Evolutionary conservation across 2,113 vertebrate species (phyloP), one percentile per base, ranked within the genome.

Genomic region (Apteryx owenii): DNA sequence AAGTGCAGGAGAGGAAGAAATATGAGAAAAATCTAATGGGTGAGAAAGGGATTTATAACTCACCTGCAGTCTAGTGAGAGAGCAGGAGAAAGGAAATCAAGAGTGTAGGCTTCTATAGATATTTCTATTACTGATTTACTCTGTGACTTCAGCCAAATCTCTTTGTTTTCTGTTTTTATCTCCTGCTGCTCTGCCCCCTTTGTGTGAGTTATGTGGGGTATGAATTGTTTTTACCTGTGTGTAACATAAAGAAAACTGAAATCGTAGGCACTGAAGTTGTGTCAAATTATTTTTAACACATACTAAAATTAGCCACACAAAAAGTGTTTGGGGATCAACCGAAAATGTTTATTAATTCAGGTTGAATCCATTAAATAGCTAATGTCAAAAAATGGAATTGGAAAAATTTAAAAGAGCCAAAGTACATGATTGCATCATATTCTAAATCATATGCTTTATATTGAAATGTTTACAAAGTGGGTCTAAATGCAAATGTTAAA

Each of bases 261-360:
- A 53, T 88, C 81, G 72, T 15, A 94, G 56, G 51, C 88, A 96
- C 54, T 81, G 77, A 89, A 71, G 85, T 88, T 71, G 88, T 1
- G 3, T 94, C 85, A 88, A 38, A 25, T 88, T 90, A 83, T 95
- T 97, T 94, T 93, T 91, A 95, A 90, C 82, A 73, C 50, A 1
- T 80, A 66, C 85, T 93, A 95, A 95, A 96, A 95, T 95, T 88
- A 95, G 75, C 76, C 76, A 96, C 40, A 71, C 56, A 82, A 44
- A 89, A 95, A 81, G 90, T 88, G 90, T 85, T 95, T 36, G 31
- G 88, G 85, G 95, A 95, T 93, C 82, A 80, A 91, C 95, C 94
- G 92, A 66, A 92, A 95, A 70, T 71, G 92, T 96, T 95, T 93
- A 95, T 91, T 95, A 95, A 96, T 93, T 93, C 92, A 96, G 76